Evolutionary conservation across 2,797 vertebrate species (phyloP), one percentile per base, ranked within the genome.

Genomic region (Bradypodion pumilum): DNA sequence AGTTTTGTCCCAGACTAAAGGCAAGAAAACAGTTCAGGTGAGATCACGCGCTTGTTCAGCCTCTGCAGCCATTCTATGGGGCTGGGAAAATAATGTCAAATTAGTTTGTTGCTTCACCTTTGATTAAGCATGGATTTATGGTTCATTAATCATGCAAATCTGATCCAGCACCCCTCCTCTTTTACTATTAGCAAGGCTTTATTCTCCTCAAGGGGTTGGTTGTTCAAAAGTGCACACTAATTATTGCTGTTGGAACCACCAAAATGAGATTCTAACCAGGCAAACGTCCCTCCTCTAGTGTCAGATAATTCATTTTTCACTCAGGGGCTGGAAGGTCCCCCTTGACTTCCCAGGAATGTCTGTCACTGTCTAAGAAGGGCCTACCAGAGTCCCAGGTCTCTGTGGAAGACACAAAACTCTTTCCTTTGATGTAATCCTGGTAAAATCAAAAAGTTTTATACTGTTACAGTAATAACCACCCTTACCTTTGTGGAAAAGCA

Each of bases 1-100:
- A 68, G 77, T 89, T 88, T 72, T 23, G 75, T 83, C 88, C 89
- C 80, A 60, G 82, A 69, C 59, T 49, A 40, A 74, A 90, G 78
- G 59, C 52, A 74, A 78, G 78, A 21, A 1, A 80, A 76, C 69
- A 81, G 40, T 56, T 68, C 74, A 84, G 59, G 77, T 81, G 21
- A 75, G 89, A 82, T 86, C 79, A n/a, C 49, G 52, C 0, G 59
- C 65, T 62, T 75, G n/a, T 65, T 85, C 76, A 29, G 5, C n/a
- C 23, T 80, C 78, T 23, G 3, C 56, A 63, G 21, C 63, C 79
- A 79, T 49, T 12, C 0, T 1, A 66, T 72, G 42, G 35, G n/a
- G 68, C n/a, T 74, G 60, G 52, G 4, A 78, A 76, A 89, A 87
- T 83, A 66, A 49, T 86, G 82, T 1, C 1, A n/a, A 29, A 86